phyloP scores from a whole-genome alignment of 2,113 vertebrate genomes.

The Brevimyrus niger region DNA sequence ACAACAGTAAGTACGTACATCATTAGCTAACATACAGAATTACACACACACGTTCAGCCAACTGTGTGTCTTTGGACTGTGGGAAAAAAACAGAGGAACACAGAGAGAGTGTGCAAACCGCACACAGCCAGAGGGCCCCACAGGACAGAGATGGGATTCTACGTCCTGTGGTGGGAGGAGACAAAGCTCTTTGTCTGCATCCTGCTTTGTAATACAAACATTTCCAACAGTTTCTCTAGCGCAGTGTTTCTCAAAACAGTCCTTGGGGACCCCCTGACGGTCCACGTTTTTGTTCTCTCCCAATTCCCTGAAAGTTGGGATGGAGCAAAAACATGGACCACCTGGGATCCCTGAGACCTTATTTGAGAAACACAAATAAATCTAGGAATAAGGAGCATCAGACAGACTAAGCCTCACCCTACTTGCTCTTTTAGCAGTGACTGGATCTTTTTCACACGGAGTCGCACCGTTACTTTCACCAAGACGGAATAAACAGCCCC shows the following conservation, averaged over 20 bases:
- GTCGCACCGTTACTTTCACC: not conserved
- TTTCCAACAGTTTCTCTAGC: not conserved
- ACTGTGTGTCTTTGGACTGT: not conserved
- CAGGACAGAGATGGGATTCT: not conserved
- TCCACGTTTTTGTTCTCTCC: not conserved
- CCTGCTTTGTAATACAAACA: not conserved
- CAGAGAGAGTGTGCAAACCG: not conserved
- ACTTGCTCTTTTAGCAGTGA: not conserved
- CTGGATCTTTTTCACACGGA: not conserved
- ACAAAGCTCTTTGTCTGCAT: not conserved
- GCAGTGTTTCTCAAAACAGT: too few species aligned
- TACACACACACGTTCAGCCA: not conserved
- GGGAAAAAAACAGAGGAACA: not conserved
- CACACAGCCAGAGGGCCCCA: not conserved
- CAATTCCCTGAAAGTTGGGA: not conserved
- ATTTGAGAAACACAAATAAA: not conserved
- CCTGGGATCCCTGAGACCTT: too few species aligned
- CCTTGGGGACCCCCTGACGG: too few species aligned
- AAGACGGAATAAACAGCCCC: not conserved
- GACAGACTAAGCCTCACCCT: not conserved
- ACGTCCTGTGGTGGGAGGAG: not conserved
- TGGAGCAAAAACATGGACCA: too few species aligned
- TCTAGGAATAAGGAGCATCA: not conserved
- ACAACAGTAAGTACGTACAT: not conserved
- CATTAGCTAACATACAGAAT: not conserved